Evolutionary conservation across 2,888 invertebrate species (phyloP).

Genomic region (Amiota mariae): DNA sequence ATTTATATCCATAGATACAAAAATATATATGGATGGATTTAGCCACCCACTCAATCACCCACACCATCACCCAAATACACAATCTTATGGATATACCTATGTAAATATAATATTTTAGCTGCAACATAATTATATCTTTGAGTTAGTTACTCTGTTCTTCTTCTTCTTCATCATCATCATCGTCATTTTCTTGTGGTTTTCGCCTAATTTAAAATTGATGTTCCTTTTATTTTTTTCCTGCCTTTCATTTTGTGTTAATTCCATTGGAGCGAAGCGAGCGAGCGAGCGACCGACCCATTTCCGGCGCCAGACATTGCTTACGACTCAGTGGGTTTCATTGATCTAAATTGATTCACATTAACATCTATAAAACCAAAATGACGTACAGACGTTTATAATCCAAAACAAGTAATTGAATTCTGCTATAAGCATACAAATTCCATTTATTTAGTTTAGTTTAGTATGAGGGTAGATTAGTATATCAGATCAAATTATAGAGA

Average conservation of each 20-base stretch:
- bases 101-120: too few relatives aligned
- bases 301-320: constrained; percentile 15
- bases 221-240: neutral
- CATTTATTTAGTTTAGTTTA: neutral
- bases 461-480: too few relatives aligned
- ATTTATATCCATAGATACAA: neutral
- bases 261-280: neutral
- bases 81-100: too few relatives aligned
- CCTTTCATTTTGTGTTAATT: neutral
- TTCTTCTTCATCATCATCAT: too few relatives aligned
- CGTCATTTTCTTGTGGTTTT: neutral
- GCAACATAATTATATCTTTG: too few relatives aligned
- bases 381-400: neutral
- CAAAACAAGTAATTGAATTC: constrained; percentile 1
- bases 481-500: too few relatives aligned
- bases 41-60: too few relatives aligned
- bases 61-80: too few relatives aligned
- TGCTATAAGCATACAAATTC: neutral
- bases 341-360: neutral
- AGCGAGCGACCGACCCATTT: neutral
- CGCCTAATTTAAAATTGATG: constrained; percentile 15
- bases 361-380: neutral
- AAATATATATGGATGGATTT: too few relatives aligned
- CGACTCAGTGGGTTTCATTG: constrained; percentile 9
- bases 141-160: too few relatives aligned